Evolutionary conservation across 2,797 vertebrate genomes (phyloP).

Genomic region (Acomys russatus): DNA sequence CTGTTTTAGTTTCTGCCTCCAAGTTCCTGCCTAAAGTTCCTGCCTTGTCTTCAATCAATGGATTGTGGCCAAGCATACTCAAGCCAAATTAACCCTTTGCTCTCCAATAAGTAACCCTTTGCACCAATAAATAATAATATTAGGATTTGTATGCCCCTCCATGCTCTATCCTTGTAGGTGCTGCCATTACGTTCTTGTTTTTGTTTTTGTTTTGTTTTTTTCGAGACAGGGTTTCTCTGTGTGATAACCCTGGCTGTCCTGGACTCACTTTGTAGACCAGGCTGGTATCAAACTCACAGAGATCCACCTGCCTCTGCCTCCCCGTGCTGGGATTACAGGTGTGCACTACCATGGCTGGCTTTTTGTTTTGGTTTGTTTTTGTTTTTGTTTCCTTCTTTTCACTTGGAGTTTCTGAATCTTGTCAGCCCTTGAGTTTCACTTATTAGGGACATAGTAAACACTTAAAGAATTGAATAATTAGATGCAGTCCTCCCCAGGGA

Average conservation of each 20-base stretch:
- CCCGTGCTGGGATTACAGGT: no score
- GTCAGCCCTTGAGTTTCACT: neutral
- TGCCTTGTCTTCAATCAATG: neutral
- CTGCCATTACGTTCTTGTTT: neutral
- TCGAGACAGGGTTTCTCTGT: no score
- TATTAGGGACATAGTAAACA: neutral
- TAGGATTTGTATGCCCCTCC: neutral
- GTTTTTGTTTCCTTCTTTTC: neutral
- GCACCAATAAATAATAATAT: neutral
- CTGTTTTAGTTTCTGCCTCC: neutral
- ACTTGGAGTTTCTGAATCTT: constrained; percentile 22
- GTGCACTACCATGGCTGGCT: no score
- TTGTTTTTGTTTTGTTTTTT: no score
- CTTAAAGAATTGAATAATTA: neutral
- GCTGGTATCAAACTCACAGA: no score
- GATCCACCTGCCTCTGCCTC: no score
- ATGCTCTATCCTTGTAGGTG: neutral
- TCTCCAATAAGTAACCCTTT: no score
- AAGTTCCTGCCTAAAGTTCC: neutral
- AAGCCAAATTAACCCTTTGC: neutral
- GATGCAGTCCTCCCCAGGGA: neutral
- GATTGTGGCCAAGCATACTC: neutral
- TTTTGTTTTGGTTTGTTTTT: no score
- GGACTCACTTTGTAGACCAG: no score
- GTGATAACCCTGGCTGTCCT: no score